Conservation (phyloP, 2,113 vertebrate species). For the Atlantisia rogersi region DNA sequence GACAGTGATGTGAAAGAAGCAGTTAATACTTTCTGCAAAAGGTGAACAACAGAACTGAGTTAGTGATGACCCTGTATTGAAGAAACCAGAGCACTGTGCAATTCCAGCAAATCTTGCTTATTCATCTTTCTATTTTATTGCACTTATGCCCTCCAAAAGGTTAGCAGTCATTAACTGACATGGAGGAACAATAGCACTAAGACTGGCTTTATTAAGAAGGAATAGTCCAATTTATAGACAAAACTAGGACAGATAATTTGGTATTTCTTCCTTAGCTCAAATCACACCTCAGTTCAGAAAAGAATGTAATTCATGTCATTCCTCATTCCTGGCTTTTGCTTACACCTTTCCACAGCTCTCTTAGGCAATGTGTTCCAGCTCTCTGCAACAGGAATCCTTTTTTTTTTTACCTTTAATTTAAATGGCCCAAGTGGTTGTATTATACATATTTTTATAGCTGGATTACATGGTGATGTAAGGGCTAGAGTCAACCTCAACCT, state of each 20-base stretch:
- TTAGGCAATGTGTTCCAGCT: neutral
- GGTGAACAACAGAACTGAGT: neutral
- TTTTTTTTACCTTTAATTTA: neutral
- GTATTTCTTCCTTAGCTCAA: neutral
- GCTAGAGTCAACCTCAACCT: neutral
- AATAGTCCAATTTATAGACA: neutral
- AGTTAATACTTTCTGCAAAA: neutral
- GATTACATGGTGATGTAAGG: neutral
- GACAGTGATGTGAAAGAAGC: neutral
- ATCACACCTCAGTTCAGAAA: neutral
- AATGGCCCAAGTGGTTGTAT: neutral
- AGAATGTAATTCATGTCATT: neutral
- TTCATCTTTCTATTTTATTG: neutral
- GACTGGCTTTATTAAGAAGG: neutral
- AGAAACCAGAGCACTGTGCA: neutral
- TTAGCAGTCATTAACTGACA: neutral
- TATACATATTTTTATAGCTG: neutral
- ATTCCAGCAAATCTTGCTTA: neutral
- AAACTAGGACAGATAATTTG: neutral
- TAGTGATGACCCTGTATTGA: neutral
- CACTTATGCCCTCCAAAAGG: neutral
- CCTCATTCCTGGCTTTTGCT: neutral
- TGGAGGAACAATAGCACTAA: neutral
- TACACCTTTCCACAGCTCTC: neutral
- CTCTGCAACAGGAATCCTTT: neutral